Evolutionary conservation across 92 coral and sea anemone species (phyloP).

Genomic region (Pocillopora meandrina): DNA sequence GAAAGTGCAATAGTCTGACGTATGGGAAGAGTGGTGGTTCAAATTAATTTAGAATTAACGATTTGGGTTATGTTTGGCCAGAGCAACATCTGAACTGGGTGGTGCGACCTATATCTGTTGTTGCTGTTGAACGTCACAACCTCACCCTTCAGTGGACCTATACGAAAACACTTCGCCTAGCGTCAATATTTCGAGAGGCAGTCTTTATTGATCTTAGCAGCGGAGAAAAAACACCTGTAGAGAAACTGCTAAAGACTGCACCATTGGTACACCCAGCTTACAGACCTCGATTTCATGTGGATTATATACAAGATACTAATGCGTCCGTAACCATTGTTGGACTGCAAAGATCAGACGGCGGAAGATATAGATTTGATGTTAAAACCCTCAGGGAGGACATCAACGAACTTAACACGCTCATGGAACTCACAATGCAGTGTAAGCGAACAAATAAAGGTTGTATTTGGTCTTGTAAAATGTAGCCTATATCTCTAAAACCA

Average conservation of each 20-base stretch:
- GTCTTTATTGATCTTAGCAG: not conserved
- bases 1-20: too few relatives aligned
- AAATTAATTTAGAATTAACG: too few relatives aligned
- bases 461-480: not conserved
- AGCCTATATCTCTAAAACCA: not conserved
- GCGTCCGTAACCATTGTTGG: not conserved
- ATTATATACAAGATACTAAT: not conserved
- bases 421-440: conserved; percentile 5
- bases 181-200: not conserved
- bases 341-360: not conserved
- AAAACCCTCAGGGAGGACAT: not conserved
- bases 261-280: not conserved
- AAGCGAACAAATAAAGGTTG: not conserved
- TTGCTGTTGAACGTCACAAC: not conserved
- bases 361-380: not conserved
- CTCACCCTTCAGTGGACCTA: conserved; percentile 16
- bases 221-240: not conserved
- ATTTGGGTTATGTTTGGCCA: not conserved
- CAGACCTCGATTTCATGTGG: not conserved
- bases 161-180: not conserved
- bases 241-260: not conserved
- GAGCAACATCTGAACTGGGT: not conserved
- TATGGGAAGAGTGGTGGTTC: too few relatives aligned
- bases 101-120: not conserved
- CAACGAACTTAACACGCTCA: not conserved